phyloP scores from a whole-genome alignment of 1,140 invertebrate species.

The Teleopsis dalmanni region DNA sequence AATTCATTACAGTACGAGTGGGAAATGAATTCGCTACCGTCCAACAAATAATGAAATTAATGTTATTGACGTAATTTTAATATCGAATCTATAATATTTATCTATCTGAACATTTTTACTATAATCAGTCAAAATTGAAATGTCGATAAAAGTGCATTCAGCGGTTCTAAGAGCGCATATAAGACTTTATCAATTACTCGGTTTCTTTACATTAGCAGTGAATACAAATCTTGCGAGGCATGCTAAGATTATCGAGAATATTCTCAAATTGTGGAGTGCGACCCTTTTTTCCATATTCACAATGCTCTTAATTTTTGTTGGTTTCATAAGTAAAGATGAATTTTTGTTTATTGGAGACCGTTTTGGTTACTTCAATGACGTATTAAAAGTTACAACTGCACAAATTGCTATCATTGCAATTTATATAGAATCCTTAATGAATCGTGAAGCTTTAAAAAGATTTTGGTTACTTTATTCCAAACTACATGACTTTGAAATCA shows the following conservation, averaged over 20 bases:
- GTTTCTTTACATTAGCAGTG: slow-evolving; percentile 5
- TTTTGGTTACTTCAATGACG: slow-evolving; percentile 28
- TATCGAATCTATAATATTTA: too few species aligned
- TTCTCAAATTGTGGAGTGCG: background rate
- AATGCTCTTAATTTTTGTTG: too few species aligned
- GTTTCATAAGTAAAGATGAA: too few species aligned
- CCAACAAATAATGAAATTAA: too few species aligned
- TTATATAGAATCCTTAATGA: slow-evolving; percentile 22
- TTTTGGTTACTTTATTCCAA: slow-evolving; percentile 23
- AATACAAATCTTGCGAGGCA: background rate
- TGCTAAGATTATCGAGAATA: background rate
- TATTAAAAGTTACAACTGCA: slow-evolving; percentile 21
- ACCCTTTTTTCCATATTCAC: too few species aligned
- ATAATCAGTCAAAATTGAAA: background rate
- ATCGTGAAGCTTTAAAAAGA: slow-evolving; percentile 9
- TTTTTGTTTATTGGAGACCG: slow-evolving; percentile 21
- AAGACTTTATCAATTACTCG: slow-evolving; percentile 27
- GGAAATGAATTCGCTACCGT: too few species aligned
- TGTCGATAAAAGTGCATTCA: too few species aligned
- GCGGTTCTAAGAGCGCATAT: too few species aligned
- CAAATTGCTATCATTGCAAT: slow-evolving; percentile 23
- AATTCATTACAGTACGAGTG: too few species aligned
- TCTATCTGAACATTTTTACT: background rate
- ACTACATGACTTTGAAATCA: background rate
- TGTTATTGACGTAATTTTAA: too few species aligned